A percentile compares a stretch with the other conserved stretches of the same genome.
These are phyloP conservation scores for Acromyrmex charruanus DNA, from an alignment of 1,140 invertebrate genomes.

Conservation along the genomic window DNA sequence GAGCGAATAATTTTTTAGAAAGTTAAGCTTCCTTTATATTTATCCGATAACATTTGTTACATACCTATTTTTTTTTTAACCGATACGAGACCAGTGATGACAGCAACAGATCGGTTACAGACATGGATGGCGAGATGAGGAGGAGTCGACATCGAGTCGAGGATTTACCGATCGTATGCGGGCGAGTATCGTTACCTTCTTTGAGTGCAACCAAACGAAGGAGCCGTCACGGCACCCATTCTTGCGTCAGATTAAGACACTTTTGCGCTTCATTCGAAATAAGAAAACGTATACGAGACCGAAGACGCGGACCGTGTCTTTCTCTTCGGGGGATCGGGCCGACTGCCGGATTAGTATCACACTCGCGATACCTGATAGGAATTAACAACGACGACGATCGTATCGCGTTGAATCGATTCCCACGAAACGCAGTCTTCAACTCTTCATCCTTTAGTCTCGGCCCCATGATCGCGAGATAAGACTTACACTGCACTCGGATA, in stretches of 20 bases:
- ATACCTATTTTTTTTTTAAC: not conserved
- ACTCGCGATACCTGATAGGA: constrained; percentile 68
- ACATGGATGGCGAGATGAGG: constrained; percentile 47
- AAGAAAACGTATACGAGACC: constrained; percentile 1
- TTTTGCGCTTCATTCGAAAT: constrained; percentile 53
- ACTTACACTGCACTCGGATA: constrained; percentile 26
- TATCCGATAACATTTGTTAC: not conserved
- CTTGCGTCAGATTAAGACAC: constrained; percentile 76
- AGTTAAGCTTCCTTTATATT: not conserved
- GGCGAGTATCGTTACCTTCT: constrained; percentile 43
- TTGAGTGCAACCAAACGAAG: constrained; percentile 41
- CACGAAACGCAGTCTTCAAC: constrained; percentile 38
- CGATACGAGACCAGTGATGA: not conserved
- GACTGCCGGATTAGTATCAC: constrained; percentile 77
- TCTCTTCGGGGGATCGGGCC: constrained; percentile 68
- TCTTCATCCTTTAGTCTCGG: constrained; percentile 42
- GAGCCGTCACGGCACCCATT: constrained; percentile 57
- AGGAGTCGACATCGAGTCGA: constrained; percentile 46
- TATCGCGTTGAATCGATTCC: constrained; percentile 72
- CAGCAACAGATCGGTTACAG: constrained; percentile 42
- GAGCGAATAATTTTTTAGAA: not conserved
- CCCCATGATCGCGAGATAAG: constrained; percentile 43
- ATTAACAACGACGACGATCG: constrained; percentile 71
- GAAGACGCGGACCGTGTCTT: constrained; percentile 56
- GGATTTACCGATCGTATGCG: constrained; percentile 57